Conservation (phyloP, 2,888 invertebrate genomes). For the Troides aeacus region DNA sequence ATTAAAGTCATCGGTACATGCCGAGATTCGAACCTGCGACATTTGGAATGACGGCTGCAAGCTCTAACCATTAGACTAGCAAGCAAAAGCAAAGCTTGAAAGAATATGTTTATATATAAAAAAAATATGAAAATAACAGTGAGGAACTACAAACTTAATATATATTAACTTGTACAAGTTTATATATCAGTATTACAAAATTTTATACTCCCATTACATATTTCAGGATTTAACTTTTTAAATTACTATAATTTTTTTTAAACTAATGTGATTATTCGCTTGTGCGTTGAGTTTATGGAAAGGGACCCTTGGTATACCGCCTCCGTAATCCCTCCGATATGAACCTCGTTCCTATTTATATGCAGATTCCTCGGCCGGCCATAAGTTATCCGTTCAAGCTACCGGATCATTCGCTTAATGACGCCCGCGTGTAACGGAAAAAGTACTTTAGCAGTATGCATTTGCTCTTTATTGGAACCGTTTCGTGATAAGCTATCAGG, state of each 20-base stretch:
- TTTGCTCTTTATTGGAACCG: constrained; percentile 54
- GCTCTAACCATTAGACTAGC: no score
- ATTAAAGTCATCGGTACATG: no score
- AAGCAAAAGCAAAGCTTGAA: no score
- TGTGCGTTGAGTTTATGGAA: constrained; percentile 21
- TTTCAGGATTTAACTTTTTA: not conserved
- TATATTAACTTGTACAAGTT: no score
- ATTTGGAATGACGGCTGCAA: no score
- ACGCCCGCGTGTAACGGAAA: constrained; percentile 67
- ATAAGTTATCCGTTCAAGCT: constrained; percentile 74
- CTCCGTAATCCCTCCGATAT: constrained; percentile 51
- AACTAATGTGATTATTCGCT: constrained; percentile 4
- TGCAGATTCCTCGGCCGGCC: constrained; percentile 76
- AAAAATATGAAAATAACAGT: no score
- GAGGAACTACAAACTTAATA: no score
- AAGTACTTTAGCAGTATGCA: constrained; percentile 56
- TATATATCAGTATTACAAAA: not conserved
- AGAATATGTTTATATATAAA: no score
- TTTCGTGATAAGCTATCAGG: constrained; percentile 50
- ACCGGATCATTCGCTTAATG: constrained; percentile 75
- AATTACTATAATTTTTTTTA: not conserved
- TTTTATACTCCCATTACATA: not conserved
- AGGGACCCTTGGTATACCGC: constrained; percentile 31
- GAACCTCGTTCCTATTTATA: constrained; percentile 74
- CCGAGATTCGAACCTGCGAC: no score